A percentile compares a stretch with the other conserved stretches of the same genome.
These are phyloP conservation scores for Pteromalus puparum DNA, from an alignment of 1,140 invertebrate species.

Conservation along the genomic window DNA sequence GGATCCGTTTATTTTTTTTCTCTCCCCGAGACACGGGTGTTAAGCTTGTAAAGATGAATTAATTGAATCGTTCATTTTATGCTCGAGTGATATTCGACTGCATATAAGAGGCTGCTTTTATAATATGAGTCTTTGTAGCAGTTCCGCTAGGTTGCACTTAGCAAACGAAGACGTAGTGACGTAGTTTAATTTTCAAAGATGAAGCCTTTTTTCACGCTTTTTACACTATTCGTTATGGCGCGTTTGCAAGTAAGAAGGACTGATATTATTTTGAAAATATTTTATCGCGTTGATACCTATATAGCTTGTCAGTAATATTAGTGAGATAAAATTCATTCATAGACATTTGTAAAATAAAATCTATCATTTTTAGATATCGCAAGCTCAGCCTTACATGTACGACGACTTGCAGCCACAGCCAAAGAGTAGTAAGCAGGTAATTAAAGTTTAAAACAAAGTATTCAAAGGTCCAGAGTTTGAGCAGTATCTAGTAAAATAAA, in stretches of 20 bases:
- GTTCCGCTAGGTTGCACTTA: conserved; percentile 8
- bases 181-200: not conserved
- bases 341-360: not conserved
- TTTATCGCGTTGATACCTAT: too few relatives aligned
- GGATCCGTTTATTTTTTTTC: not conserved
- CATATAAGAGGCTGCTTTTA: conserved; percentile 10
- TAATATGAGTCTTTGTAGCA: conserved; percentile 31
- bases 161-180: not conserved
- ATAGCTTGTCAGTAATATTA: too few relatives aligned
- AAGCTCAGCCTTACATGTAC: not conserved
- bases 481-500: too few relatives aligned
- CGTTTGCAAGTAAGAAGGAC: conserved; percentile 6
- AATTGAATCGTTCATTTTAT: conserved; percentile 26
- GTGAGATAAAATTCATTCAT: too few relatives aligned
- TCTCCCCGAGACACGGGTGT: not conserved
- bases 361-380: not conserved
- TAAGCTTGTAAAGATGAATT: conserved; percentile 15
- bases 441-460: not conserved
- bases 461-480: too few relatives aligned
- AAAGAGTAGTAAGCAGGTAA: not conserved
- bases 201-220: not conserved
- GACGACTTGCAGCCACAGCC: not conserved
- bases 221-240: not conserved
- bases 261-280: not conserved
- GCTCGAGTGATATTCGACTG: conserved; percentile 16